Percentiles rank a stretch among this genome's conserved stretches.
Conservation (phyloP, 35 echinoderm and acorn worm genomes). For the Ophioderma brevispina region DNA sequence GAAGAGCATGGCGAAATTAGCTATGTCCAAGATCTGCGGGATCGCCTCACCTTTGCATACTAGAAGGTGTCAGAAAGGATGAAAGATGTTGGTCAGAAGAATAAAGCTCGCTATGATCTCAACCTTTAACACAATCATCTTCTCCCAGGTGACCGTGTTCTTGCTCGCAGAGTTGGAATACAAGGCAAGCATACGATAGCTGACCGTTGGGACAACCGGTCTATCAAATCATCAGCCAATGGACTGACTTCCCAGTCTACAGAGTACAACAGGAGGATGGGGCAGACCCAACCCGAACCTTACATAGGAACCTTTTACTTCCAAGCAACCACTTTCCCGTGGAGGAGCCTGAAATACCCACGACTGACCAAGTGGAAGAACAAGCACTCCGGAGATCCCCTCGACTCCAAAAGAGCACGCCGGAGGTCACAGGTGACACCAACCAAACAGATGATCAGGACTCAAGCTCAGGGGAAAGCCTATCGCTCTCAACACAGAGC, state of each 20-base stretch:
- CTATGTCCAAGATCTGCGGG: neutral
- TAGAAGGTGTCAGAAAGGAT: neutral
- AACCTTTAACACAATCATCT: neutral
- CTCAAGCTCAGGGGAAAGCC: too few relatives aligned
- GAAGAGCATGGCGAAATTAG: neutral
- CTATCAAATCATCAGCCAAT: neutral
- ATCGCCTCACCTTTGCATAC: neutral
- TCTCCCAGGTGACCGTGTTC: neutral
- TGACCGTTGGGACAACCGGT: slow-evolving; percentile 16
- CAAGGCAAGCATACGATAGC: slow-evolving; percentile 18
- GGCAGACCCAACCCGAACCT: neutral
- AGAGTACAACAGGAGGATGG: neutral
- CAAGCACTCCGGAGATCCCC: too few relatives aligned
- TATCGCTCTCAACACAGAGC: too few relatives aligned
- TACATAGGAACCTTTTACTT: neutral
- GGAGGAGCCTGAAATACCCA: too few relatives aligned
- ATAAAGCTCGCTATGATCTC: slow-evolving; percentile 2
- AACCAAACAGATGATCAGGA: too few relatives aligned
- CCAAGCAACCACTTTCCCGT: neutral
- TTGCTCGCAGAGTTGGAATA: neutral
- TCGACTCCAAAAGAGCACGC: too few relatives aligned
- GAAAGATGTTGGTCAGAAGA: neutral
- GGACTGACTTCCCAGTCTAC: neutral
- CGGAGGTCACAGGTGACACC: too few relatives aligned
- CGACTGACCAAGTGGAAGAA: too few relatives aligned